These are phyloP conservation scores for Capitulum mitella DNA, from an alignment of 2,888 invertebrate genomes.

Conservation along the genomic window DNA sequence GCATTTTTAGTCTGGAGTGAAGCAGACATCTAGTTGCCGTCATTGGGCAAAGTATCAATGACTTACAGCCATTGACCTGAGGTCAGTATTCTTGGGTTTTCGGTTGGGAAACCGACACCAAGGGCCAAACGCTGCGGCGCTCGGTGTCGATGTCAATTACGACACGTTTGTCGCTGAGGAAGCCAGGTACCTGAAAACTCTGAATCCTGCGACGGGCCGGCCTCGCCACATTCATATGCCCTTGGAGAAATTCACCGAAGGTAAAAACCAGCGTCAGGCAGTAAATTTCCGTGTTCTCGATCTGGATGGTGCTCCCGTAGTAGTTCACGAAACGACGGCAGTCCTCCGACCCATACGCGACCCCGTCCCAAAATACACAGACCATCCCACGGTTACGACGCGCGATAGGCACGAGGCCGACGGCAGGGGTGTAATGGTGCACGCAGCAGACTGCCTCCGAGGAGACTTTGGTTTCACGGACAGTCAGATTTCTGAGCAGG, in stretches of 20 bases:
- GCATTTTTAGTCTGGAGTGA: too few relatives aligned
- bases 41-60: too few relatives aligned
- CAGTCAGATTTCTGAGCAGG: background rate
- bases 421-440: background rate
- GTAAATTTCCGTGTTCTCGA: background rate
- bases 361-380: background rate
- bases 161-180: background rate
- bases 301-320: background rate
- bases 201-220: background rate
- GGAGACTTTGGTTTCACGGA: background rate
- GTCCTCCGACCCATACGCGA: background rate
- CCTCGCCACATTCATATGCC: background rate
- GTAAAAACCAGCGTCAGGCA: background rate
- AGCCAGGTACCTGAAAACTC: background rate
- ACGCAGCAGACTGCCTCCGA: background rate
- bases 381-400: background rate
- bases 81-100: too few relatives aligned
- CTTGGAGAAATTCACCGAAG: background rate
- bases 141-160: background rate
- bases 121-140: background rate
- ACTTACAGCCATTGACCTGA: too few relatives aligned
- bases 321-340: background rate
- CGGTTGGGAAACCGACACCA: background rate
- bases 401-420: background rate
- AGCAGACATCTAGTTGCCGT: too few relatives aligned